Evolutionary conservation across 2,888 invertebrate species (phyloP), one percentile per base, ranked within the genome.

Genomic region (Drosophila emarginata): DNA sequence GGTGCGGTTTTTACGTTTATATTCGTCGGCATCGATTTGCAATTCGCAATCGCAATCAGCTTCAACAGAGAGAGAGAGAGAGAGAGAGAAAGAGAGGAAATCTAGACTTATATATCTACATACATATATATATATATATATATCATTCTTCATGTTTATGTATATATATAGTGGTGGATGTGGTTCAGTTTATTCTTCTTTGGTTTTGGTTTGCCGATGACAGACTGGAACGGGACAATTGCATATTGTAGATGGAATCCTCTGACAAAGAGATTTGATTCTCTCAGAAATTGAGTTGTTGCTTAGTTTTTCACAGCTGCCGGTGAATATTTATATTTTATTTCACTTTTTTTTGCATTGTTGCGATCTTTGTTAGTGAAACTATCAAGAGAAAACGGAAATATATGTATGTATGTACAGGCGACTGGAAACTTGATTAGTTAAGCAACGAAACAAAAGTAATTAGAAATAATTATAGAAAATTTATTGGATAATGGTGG

Each of bases 31-130:
- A 88, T 84, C 84, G 84, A 84, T 84, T 84, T 88, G 89, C 87
- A 84, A 88, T 88, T 88, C 82, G 84, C 89, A 82, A 81, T 87
- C 87, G 80, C 84, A 81, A 81, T 81, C 81, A 81, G 81, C 88
- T 74, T 51, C 64, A 74, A 76, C 79, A 65, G 37, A 51, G 57
- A 50, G 52, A 60, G 60, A 64, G 28, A 14, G 28, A 28, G 9
- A 32, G 32, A 9, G 9, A 32, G 9, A 4, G 32, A 9, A 11
- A 28, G 28, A 28, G 28, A 63, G 64, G 67, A 74, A 73, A 66
- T 74, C 61, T 65, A 58, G 53, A 66, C 62, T 60, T 57, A 69
- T 61, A 52, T 61, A 80, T 58, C 60, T 57, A 69, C 58, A 52
- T 61, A 80, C 56, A 64, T 66, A 32, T 11, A 32, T 9, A 32